Evolutionary conservation across 2,113 vertebrate genomes (phyloP), one percentile per base, ranked within the genome.

Genomic region (Pardalotus punctatus): DNA sequence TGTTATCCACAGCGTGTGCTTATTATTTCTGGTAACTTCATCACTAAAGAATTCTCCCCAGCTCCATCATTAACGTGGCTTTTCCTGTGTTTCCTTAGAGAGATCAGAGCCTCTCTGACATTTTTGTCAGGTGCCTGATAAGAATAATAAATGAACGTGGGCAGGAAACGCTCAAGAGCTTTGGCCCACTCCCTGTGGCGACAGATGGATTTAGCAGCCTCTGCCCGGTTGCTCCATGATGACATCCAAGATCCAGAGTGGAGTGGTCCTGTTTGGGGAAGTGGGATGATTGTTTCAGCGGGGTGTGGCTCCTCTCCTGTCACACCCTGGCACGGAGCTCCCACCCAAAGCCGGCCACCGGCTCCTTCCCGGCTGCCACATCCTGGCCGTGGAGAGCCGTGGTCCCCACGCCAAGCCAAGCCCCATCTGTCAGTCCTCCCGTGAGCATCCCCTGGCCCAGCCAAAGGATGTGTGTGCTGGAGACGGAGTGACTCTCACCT

Each of bases 21-120:
- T 86, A 73, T 95, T 88, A 83, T 93, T 95, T 66, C 93, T 95
- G 83, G 67, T 92, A 93, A 94, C 93, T 91, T 88, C 81, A 89
- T 78, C 95, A 54, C 94, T 89, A 56, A 96, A 85, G 94, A 94
- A 97, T 95, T 77, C 70, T 70, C 57, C 69, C 35, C 90, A 74
- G 90, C 79, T 81, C 64, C 88, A 84, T 72, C 94, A 81, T 65
- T 84, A 86, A 81, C 1, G 2, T 93, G 61, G 56, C 69, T 95
- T 54, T 97, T 97, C 94, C 91, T 97, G 94, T 91, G 61, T 95
- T 96, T 86, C 85, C 81, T 94, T 40, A 57, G 66, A 70, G 72
- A 93, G 80, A 94, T 87, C 83, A 73, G 92, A 90, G 83, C 88
- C 91, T 5, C 61, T 47, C 72, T 93, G 88, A 95, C 90, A 77